phyloP scores from a whole-genome alignment of 2,888 invertebrate genomes.

The Micropterix aruncella region DNA sequence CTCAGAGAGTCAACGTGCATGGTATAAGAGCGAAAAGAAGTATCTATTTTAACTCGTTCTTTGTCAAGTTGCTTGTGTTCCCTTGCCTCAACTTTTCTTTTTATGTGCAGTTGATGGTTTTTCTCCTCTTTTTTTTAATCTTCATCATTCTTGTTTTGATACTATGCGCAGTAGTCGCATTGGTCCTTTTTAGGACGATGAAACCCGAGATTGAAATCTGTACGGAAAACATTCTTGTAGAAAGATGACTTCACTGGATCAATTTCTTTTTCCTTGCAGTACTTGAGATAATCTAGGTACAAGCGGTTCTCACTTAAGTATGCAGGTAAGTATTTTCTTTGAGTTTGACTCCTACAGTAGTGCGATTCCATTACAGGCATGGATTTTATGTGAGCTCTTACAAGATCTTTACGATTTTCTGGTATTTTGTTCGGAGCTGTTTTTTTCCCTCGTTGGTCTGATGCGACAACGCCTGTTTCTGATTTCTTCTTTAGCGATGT shows the following conservation, averaged over 20 bases:
- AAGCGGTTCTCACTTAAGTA: slow-evolving; percentile 7
- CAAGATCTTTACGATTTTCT: neutral
- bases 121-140: too few relatives aligned
- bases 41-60: too few relatives aligned
- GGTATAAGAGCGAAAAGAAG: too few relatives aligned
- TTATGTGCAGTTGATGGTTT: too few relatives aligned
- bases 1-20: too few relatives aligned
- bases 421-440: slow-evolving; percentile 1
- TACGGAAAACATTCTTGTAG: slow-evolving; percentile 8
- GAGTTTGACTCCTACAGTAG: slow-evolving; percentile 5
- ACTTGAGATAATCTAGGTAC: slow-evolving; percentile 8
- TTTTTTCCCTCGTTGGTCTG: slow-evolving; percentile 1
- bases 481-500: slow-evolving; percentile 4
- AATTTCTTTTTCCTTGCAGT: slow-evolving; percentile 7
- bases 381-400: slow-evolving; percentile 1
- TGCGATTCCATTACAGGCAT: slow-evolving; percentile 4
- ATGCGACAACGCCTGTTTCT: slow-evolving; percentile 4
- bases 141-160: slow-evolving; percentile 5
- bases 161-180: slow-evolving; percentile 9
- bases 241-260: slow-evolving; percentile 6
- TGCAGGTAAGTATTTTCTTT: slow-evolving; percentile 7
- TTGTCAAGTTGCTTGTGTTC: too few relatives aligned
- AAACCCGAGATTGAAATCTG: slow-evolving; percentile 9
- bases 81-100: too few relatives aligned
- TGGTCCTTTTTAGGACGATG: slow-evolving; percentile 9